Percentiles rank a stretch among this genome's conserved stretches.
phyloP scores from a whole-genome alignment of 2,888 invertebrate species.

The Ormyrus labotus region DNA sequence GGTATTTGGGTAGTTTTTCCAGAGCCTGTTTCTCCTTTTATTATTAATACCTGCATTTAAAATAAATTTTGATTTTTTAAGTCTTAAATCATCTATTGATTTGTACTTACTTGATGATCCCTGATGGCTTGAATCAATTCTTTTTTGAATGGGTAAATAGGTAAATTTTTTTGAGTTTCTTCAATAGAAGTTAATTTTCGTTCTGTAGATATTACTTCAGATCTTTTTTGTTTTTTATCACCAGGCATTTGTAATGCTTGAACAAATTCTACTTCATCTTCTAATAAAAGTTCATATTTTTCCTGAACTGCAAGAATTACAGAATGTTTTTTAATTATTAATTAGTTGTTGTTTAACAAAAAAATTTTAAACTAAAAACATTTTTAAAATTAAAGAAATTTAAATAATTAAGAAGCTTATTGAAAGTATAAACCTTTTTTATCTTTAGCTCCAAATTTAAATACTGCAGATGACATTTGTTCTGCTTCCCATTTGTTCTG shows the following conservation, averaged over 20 bases:
- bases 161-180: slow-evolving; percentile 94
- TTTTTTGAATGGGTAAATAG: slow-evolving; percentile 94
- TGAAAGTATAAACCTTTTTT: slow-evolving; percentile 74
- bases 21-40: slow-evolving; percentile 99
- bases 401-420: no score
- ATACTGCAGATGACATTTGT: slow-evolving; percentile 94
- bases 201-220: slow-evolving; percentile 72
- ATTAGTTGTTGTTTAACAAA: no score
- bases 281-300: slow-evolving; percentile 94
- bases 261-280: slow-evolving; percentile 98
- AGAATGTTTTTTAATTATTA: background rate
- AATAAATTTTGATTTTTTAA: background rate
- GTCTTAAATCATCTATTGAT: background rate
- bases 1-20: slow-evolving; percentile 99
- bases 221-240: slow-evolving; percentile 75
- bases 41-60: slow-evolving; percentile 84
- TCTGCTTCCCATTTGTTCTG: slow-evolving; percentile 98
- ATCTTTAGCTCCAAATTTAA: slow-evolving; percentile 95
- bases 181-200: slow-evolving; percentile 79
- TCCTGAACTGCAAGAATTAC: slow-evolving; percentile 76
- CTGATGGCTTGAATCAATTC: slow-evolving; percentile 94
- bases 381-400: no score
- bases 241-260: slow-evolving; percentile 91
- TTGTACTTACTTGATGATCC: slow-evolving; percentile 83
- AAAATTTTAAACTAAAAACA: no score